Base-by-base conservation (phyloP, 2,888 invertebrate species). In the Helobdella robusta region DNA sequence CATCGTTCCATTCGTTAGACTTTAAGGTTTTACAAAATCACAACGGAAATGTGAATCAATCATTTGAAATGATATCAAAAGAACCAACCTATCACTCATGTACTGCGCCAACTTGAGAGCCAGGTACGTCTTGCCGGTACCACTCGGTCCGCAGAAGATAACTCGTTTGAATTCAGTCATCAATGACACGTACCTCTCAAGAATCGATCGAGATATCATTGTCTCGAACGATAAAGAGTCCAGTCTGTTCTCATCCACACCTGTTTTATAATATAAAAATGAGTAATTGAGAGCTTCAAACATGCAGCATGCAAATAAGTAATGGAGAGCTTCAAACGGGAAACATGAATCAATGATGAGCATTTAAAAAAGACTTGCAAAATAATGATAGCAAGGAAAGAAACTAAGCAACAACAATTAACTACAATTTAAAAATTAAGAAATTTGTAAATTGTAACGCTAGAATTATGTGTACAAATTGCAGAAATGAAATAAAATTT, bases 41-140 rank as follows among this genome's bases (percentile, higher is more conserved):
- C n/a, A n/a, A n/a, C n/a, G n/a, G n/a, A n/a, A n/a, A n/a, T n/a
- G n/a, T n/a, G n/a, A n/a, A n/a, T n/a, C n/a, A n/a, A n/a, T n/a
- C n/a, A n/a, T n/a, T n/a, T n/a, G n/a, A n/a, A n/a, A n/a, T n/a
- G n/a, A n/a, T n/a, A n/a, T n/a, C n/a, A n/a, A n/a, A n/a, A n/a
- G 15, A 6, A 46, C 70, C 60, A 68, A 78, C 78, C 77, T 77
- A 32, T 75, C 70, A 20, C 78, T 91, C 72, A 97, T 86, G 77
- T 91, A 95, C 77, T 95, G 92, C 0, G 95, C 95, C 63, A 98
- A 82, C 77, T 92, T 89, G 34, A 91, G 89, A 8, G 95, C 95
- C 71, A 97, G 82, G 78, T 93, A 94, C 0, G 93, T 93, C 81
- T 97, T 97, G 23, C 97, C 94, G 0, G 94, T 95, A 54, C 95